A percentile compares a stretch with the other conserved stretches of the same genome.
These are phyloP conservation scores for Allolobophora icterica DNA, from an alignment of 2,888 invertebrate species.

Conservation along the genomic window DNA sequence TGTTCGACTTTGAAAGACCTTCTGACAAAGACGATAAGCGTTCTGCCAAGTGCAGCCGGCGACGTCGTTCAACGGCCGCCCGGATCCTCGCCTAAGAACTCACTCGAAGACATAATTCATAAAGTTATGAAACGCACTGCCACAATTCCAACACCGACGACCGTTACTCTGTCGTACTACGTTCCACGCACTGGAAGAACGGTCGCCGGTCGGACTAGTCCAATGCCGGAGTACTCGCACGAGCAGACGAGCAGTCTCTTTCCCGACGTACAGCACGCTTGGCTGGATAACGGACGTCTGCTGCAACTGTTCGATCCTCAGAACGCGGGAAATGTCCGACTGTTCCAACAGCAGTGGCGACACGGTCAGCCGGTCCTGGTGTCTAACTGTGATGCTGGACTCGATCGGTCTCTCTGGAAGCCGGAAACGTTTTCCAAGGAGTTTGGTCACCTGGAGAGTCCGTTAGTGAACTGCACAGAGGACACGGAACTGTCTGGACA, in stretches of 20 bases:
- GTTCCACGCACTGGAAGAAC: slow-evolving; percentile 71
- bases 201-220: slow-evolving; percentile 72
- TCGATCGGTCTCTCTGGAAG: slow-evolving; percentile 85
- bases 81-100: slow-evolving; percentile 64
- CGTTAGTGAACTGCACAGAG: slow-evolving; percentile 89
- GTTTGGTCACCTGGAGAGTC: slow-evolving; percentile 87
- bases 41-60: neutral
- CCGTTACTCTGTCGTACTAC: slow-evolving; percentile 74
- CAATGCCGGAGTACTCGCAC: slow-evolving; percentile 79
- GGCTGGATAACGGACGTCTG: slow-evolving; percentile 90
- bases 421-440: slow-evolving; percentile 89
- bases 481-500: slow-evolving; percentile 88
- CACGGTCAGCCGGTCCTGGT: slow-evolving; percentile 80
- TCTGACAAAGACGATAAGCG: neutral
- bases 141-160: slow-evolving; percentile 64
- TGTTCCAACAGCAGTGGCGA: slow-evolving; percentile 64
- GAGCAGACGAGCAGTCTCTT: slow-evolving; percentile 60
- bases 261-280: slow-evolving; percentile 87
- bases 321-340: slow-evolving; percentile 69
- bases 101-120: slow-evolving; percentile 80
- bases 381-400: slow-evolving; percentile 80
- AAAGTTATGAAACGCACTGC: slow-evolving; percentile 71
- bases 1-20: slow-evolving; percentile 18
- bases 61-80: neutral
- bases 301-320: slow-evolving; percentile 84